phyloP scores from a whole-genome alignment of 2,888 invertebrate genomes.

The Pandemis cinnamomeana region DNA sequence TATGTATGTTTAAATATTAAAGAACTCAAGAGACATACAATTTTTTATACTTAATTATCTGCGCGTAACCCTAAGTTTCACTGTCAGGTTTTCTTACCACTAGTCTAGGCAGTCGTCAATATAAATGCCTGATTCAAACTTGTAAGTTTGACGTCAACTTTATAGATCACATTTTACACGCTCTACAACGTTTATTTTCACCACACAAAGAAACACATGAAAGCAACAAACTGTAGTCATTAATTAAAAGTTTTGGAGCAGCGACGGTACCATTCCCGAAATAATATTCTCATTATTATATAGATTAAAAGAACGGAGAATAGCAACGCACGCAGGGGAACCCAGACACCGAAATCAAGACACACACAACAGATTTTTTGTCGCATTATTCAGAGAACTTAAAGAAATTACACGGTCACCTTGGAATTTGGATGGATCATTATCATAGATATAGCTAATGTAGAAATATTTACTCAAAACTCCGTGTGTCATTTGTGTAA shows the following conservation, averaged over 20 bases:
- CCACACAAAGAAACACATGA: not conserved
- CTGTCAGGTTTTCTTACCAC: too few species aligned
- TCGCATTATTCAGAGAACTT: conserved; percentile 15
- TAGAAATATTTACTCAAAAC: conserved; percentile 24
- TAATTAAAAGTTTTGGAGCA: not conserved
- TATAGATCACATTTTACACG: not conserved
- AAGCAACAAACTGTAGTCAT: not conserved
- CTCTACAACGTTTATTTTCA: not conserved
- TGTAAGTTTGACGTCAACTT: not conserved
- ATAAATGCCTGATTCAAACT: not conserved
- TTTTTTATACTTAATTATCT: too few species aligned
- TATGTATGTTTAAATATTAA: too few species aligned
- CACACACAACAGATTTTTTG: conserved; percentile 15
- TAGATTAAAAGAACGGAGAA: not conserved
- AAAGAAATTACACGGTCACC: conserved; percentile 29
- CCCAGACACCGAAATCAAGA: not conserved
- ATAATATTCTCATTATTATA: not conserved
- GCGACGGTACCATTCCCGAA: not conserved
- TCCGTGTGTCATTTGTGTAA: conserved; percentile 18
- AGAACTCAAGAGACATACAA: too few species aligned
- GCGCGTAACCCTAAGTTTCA: too few species aligned
- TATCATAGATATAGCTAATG: conserved; percentile 27
- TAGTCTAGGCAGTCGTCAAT: too few species aligned
- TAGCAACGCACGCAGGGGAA: not conserved
- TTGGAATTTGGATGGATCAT: conserved; percentile 33